phyloP scores from a whole-genome alignment of 2,888 invertebrate genomes.

The Colostygia pectinataria region DNA sequence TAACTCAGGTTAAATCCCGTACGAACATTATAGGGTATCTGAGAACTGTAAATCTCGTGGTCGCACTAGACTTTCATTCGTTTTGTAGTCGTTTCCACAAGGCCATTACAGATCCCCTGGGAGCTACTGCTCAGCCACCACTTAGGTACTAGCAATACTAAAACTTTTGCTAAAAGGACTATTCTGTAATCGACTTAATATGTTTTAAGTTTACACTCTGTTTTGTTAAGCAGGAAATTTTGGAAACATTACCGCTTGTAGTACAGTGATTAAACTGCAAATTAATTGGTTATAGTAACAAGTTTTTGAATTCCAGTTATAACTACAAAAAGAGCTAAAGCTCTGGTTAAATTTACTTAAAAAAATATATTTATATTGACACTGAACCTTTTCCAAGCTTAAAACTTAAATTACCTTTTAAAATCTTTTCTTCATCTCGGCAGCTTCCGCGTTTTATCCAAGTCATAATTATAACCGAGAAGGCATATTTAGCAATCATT shows the following conservation, averaged over 20 bases:
- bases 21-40: constrained; percentile 56
- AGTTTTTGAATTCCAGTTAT: no score
- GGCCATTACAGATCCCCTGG: constrained; percentile 67
- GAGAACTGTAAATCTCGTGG: constrained; percentile 67
- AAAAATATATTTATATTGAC: no score
- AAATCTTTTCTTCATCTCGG: constrained; percentile 74
- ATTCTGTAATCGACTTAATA: constrained; percentile 1
- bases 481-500: constrained; percentile 36
- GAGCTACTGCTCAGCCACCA: constrained; percentile 55
- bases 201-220: background rate
- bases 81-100: constrained; percentile 66
- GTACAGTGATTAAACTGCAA: no score
- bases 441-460: constrained; percentile 44
- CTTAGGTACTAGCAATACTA: constrained; percentile 36
- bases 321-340: no score
- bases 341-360: no score
- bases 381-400: no score
- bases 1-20: constrained; percentile 38
- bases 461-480: constrained; percentile 38
- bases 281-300: no score
- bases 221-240: background rate
- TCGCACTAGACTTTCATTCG: constrained; percentile 60
- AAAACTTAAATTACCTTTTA: constrained; percentile 58
- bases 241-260: no score
- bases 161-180: constrained; percentile 17